Conservation (phyloP, 2,113 vertebrate species). For the Glareola pratincola region DNA sequence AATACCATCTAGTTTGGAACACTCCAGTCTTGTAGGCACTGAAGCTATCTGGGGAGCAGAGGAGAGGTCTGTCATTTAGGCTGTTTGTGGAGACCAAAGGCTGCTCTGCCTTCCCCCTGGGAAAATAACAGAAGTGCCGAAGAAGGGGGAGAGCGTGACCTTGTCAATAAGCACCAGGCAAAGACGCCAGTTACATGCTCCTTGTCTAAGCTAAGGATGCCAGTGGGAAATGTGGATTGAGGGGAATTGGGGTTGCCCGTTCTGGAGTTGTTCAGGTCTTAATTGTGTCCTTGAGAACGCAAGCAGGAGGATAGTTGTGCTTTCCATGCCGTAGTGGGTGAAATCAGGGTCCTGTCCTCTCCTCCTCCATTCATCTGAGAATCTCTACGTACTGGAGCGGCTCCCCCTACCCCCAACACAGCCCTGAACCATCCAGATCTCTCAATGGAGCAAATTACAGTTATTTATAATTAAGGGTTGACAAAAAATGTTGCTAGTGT, state of each 20-base stretch:
- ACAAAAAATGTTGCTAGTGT: slow-evolving; percentile 60
- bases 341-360: background rate
- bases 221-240: slow-evolving; percentile 11
- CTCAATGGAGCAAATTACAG: slow-evolving; percentile 37
- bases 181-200: slow-evolving; percentile 20
- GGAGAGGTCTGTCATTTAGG: background rate
- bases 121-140: slow-evolving; percentile 1
- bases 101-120: background rate
- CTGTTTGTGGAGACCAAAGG: background rate
- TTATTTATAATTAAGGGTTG: slow-evolving; percentile 69
- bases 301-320: background rate
- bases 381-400: background rate
- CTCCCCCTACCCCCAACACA: background rate
- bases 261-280: background rate
- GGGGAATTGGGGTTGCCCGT: background rate
- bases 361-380: background rate
- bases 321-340: background rate
- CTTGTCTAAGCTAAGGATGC: background rate
- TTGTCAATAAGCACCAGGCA: background rate
- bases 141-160: slow-evolving; percentile 12
- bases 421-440: background rate
- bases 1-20: background rate
- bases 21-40: background rate
- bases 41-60: background rate
- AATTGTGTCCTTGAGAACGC: accelerated